These are phyloP conservation scores for Hydrolagus colliei DNA, from an alignment of 2,797 vertebrate species.

Conservation along the genomic window DNA sequence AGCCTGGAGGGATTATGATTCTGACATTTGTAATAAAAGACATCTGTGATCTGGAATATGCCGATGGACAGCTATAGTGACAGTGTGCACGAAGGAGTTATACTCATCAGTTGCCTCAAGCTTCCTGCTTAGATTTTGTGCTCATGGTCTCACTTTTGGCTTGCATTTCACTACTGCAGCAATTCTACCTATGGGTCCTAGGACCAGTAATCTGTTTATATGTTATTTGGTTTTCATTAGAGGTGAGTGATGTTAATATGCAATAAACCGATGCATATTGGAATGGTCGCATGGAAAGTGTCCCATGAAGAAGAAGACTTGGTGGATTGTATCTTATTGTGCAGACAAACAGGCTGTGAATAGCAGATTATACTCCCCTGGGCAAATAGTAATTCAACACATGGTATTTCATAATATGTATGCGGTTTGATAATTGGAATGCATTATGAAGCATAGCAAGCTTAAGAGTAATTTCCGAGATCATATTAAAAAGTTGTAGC, in stretches of 20 bases:
- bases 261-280: not conserved
- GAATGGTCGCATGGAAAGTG: not conserved
- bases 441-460: too few relatives aligned
- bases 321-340: too few relatives aligned
- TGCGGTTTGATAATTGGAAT: too few relatives aligned
- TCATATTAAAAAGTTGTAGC: too few relatives aligned
- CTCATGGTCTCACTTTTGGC: not conserved
- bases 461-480: too few relatives aligned
- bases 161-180: too few relatives aligned
- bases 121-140: not conserved
- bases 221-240: not conserved
- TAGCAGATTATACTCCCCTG: too few relatives aligned
- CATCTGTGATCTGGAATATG: not conserved
- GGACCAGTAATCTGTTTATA: not conserved
- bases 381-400: too few relatives aligned
- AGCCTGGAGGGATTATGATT: not conserved
- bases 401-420: too few relatives aligned
- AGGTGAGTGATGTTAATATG: slow-evolving; percentile 17
- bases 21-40: not conserved
- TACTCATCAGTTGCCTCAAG: not conserved
- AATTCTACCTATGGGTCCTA: too few relatives aligned
- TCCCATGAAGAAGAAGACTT: not conserved
- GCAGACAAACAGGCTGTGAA: too few relatives aligned
- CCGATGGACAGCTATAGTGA: not conserved
- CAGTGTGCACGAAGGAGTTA: not conserved